phyloP scores from a whole-genome alignment of 2,113 vertebrate species.

The Vireo altiloquus region DNA sequence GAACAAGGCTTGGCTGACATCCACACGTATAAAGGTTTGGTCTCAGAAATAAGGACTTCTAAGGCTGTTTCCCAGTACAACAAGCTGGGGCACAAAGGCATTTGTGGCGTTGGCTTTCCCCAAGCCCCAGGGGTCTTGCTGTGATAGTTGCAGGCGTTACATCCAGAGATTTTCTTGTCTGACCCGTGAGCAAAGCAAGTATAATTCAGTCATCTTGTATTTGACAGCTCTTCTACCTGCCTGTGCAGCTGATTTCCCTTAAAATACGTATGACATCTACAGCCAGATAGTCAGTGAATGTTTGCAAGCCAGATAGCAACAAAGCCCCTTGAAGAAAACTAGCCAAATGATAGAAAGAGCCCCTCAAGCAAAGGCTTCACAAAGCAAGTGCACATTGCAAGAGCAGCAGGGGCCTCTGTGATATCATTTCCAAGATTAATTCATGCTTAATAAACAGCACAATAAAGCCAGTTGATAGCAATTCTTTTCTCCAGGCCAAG shows the following conservation, averaged over 20 bases:
- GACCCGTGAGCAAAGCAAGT: neutral
- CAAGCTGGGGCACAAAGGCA: neutral
- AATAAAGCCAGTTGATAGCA: neutral
- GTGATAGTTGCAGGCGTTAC: neutral
- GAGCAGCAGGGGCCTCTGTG: neutral
- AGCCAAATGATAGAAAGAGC: constrained; percentile 34
- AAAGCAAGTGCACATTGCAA: neutral
- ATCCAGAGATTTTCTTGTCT: neutral
- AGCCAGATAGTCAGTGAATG: neutral
- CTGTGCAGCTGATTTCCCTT: neutral
- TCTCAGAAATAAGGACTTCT: neutral
- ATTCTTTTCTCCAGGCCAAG: neutral
- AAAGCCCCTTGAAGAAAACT: constrained; percentile 5
- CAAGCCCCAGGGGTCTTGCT: neutral
- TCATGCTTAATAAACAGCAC: constrained; percentile 13
- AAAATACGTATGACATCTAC: neutral
- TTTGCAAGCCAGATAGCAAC: constrained; percentile 21
- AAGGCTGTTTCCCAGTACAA: neutral
- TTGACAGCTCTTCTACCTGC: neutral
- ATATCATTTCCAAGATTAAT: constrained; percentile 53
- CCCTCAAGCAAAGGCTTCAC: constrained; percentile 52
- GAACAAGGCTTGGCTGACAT: neutral
- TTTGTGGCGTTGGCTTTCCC: neutral
- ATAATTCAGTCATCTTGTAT: neutral
- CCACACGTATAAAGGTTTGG: neutral